Percentiles rank a stretch among this genome's conserved stretches.
phyloP scores from a whole-genome alignment of 2,797 vertebrate genomes.

The Phrynocephalus guinanensis region DNA sequence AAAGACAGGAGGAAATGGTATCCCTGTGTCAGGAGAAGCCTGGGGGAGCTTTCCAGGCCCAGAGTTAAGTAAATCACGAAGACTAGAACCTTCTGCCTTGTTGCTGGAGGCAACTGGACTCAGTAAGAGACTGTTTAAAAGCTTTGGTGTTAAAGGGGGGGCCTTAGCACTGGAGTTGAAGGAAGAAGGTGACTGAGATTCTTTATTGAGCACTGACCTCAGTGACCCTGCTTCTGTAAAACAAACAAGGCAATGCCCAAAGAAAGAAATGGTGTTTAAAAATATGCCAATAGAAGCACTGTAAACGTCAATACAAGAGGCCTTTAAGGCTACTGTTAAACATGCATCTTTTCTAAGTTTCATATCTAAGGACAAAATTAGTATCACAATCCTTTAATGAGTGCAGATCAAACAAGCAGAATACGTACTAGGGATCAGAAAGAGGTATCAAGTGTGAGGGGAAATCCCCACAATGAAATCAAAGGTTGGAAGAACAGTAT shows the following conservation, averaged over 20 bases:
- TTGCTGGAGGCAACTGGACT: slow-evolving; percentile 91
- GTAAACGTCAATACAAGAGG: not conserved
- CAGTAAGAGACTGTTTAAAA: slow-evolving; percentile 96
- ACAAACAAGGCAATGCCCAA: slow-evolving; percentile 29
- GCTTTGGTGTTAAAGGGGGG: slow-evolving; percentile 91
- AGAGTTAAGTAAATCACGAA: slow-evolving; percentile 96
- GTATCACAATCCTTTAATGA: slow-evolving; percentile 2
- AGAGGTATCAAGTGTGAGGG: not conserved
- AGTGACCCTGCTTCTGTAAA: slow-evolving; percentile 89
- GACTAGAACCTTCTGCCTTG: slow-evolving; percentile 96
- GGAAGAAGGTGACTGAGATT: slow-evolving; percentile 91
- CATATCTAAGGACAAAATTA: not conserved
- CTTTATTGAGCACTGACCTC: slow-evolving; percentile 92
- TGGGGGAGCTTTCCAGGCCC: slow-evolving; percentile 95
- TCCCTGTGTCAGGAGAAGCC: slow-evolving; percentile 87
- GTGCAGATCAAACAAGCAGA: not conserved
- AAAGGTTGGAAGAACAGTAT: not conserved
- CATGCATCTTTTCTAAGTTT: not conserved
- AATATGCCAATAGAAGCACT: not conserved
- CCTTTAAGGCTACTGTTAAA: not conserved
- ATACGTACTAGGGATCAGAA: too few relatives aligned
- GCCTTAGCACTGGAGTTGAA: slow-evolving; percentile 84
- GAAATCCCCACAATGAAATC: not conserved
- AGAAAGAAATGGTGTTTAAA: not conserved
- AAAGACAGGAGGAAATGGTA: slow-evolving; percentile 97